Percentiles rank a stretch among this genome's conserved stretches.
phyloP scores from a whole-genome alignment of 2,797 vertebrate species.

The Xerus rutilus region DNA sequence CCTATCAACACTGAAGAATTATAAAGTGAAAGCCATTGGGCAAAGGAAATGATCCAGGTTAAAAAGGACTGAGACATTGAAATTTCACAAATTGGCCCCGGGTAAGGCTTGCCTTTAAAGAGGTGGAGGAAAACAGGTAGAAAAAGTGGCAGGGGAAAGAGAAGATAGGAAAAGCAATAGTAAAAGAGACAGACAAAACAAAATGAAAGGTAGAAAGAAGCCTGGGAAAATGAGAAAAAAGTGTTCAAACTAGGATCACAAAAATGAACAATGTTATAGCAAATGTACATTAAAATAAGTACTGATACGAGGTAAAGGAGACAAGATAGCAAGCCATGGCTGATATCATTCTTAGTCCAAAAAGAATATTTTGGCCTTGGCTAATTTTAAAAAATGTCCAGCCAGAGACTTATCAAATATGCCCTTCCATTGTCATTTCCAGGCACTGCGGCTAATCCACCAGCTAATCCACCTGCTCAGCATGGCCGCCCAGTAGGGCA shows the following conservation, averaged over 20 bases:
- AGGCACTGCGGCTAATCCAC: no score
- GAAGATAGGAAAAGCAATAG: neutral
- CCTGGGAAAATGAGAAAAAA: neutral
- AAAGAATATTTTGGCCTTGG: slow-evolving; percentile 5
- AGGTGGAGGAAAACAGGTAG: neutral
- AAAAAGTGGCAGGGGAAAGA: neutral
- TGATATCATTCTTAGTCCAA: neutral
- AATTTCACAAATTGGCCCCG: neutral
- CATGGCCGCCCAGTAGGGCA: neutral
- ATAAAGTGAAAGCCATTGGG: neutral
- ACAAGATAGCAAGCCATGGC: neutral
- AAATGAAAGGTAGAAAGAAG: neutral
- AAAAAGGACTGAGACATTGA: neutral
- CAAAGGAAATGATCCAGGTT: neutral
- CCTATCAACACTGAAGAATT: neutral
- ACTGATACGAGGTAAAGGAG: neutral
- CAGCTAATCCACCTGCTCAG: neutral
- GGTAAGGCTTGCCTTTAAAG: neutral
- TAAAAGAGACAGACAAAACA: neutral
- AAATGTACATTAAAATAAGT: slow-evolving; percentile 15
- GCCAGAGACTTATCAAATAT: neutral
- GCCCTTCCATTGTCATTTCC: neutral
- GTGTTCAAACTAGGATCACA: neutral
- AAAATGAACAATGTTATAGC: neutral
- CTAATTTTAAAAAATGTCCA: neutral